Evolutionary conservation across 2,888 invertebrate genomes (phyloP), one percentile per base, ranked within the genome.

Genomic region (Exocentrus adspersus): DNA sequence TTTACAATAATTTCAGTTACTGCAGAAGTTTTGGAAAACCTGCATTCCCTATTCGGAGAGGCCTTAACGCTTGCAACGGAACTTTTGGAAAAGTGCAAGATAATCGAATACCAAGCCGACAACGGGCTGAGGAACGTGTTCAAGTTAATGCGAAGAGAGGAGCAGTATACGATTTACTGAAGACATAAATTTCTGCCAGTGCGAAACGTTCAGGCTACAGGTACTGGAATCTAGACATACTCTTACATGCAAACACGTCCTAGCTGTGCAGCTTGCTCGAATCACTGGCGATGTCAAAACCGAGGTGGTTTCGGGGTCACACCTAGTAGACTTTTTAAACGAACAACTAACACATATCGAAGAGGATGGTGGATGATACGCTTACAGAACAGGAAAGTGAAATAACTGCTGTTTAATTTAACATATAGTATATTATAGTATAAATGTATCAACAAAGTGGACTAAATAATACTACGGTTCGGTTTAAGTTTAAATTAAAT

Each of bases 231-330:
- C 81, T 24, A 83, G 82, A 65, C 75, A 76, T 9, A 83, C 84
- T 69, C 78, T 88, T 37, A 87, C 87, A 1, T 92, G 92, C 72
- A 88, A 90, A 73, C 92, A 92, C 79, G 82, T 92, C 20, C 74
- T 92, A 65, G 90, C 89, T 1, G 85, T 86, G 9, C 86, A 87
- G 77, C 72, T 92, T 65, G 87, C 88, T 0, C 77, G 79, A 66
- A 83, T 87, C 41, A 78, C 84, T 7, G 64, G 78, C 1, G 83
- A 79, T 71, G 77, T 82, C 7, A 76, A 77, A 1, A 75, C 80
- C 17, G 86, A 87, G 72, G 79, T 78, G 37, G 79, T 89, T 2
- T 84, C 85, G 0, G 80, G 83, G 2, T 83, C 85, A 2, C 86
- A 87, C 75, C 86, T 88, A 52, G 74, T 75, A 7, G 77, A 78